Conservation (phyloP, 2,888 invertebrate species). For the Eucriotettix oculatus region DNA sequence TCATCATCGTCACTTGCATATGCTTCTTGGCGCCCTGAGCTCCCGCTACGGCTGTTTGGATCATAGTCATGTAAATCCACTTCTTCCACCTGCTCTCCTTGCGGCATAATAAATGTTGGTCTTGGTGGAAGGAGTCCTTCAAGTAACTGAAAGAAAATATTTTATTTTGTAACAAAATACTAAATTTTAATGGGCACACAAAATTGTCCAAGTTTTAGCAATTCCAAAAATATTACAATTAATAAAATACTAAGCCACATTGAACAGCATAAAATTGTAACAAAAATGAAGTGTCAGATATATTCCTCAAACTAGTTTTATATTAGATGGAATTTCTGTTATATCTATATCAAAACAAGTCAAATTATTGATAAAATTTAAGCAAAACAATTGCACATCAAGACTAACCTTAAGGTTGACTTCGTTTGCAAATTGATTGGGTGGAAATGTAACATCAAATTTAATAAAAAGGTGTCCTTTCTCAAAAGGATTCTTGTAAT, state of each 20-base stretch:
- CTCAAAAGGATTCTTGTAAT: conserved; percentile 65
- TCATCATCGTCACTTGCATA: conserved; percentile 56
- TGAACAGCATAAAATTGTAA: no score
- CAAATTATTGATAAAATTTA: not conserved
- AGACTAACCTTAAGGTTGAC: conserved; percentile 31
- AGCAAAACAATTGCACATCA: not conserved
- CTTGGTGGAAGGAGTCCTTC: conserved; percentile 60
- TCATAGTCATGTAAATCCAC: conserved; percentile 65
- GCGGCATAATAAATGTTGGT: conserved; percentile 50
- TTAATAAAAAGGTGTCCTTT: conserved; percentile 75
- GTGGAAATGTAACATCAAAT: conserved; percentile 75
- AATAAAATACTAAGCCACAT: no score
- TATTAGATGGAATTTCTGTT: no score
- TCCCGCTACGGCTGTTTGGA: conserved; percentile 33
- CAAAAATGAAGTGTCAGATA: no score
- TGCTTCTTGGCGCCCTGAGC: conserved; percentile 41
- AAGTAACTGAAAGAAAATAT: conserved; percentile 35
- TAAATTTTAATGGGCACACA: no score
- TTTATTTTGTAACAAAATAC: no score
- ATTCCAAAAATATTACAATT: no score
- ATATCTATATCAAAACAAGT: not conserved
- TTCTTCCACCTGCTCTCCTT: conserved; percentile 71
- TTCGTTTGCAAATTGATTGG: conserved; percentile 56
- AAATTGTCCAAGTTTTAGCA: no score
- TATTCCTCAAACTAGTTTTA: no score